phyloP scores from a whole-genome alignment of 2,113 vertebrate genomes.

The Gracilinanus agilis region DNA sequence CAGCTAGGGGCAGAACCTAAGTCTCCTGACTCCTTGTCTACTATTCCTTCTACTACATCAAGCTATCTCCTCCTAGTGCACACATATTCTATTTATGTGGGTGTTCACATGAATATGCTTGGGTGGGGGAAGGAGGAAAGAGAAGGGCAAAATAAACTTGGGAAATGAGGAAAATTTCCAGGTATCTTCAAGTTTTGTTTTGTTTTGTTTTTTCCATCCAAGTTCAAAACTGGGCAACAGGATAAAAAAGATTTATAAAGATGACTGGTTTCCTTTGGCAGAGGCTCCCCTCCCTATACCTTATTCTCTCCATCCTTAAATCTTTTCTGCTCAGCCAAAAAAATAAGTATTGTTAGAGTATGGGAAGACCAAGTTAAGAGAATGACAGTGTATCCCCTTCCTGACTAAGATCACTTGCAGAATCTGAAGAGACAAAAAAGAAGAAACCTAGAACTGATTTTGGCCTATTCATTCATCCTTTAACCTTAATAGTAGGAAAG shows the following conservation, averaged over 20 bases:
- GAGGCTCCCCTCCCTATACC: conserved; percentile 14
- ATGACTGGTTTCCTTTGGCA: conserved; percentile 10
- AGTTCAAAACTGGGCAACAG: not conserved
- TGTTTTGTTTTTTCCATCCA: not conserved
- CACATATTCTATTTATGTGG: conserved; percentile 10
- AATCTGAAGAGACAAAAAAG: conserved; percentile 34
- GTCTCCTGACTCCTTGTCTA: conserved; percentile 26
- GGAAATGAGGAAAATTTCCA: not conserved
- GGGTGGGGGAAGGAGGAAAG: not conserved
- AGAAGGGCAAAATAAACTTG: not conserved
- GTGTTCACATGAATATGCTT: not conserved
- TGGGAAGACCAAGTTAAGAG: conserved; percentile 12
- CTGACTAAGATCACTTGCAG: conserved; percentile 38
- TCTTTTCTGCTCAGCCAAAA: conserved; percentile 23
- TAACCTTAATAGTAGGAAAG: not conserved
- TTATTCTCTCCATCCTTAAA: not conserved
- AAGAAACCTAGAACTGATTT: not conserved
- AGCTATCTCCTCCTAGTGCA: not conserved
- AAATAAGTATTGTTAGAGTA: conserved; percentile 31
- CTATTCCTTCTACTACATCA: conserved; percentile 30
- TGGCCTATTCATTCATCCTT: not conserved
- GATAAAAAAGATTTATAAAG: conserved; percentile 42
- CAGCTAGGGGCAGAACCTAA: conserved; percentile 36
- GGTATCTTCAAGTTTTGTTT: not conserved
- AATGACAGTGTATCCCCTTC: not conserved